Conservation (phyloP, 2,797 vertebrate genomes). For the Sebastiscus tertius region DNA sequence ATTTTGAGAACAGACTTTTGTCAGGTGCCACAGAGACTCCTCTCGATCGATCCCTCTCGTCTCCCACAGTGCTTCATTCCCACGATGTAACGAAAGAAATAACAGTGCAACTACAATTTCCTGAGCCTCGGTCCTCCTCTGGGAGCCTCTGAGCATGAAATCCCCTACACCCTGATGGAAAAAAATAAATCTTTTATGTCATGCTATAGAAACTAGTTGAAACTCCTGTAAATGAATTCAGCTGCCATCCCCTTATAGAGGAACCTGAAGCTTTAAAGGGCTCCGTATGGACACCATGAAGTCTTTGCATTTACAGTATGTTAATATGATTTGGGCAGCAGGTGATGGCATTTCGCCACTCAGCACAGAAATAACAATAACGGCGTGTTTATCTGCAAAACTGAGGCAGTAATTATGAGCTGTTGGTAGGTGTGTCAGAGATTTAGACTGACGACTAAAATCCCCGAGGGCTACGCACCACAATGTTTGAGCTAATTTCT, state of each 20-base stretch:
- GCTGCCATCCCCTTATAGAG: slow-evolving; percentile 1
- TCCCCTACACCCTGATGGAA: slow-evolving; percentile 31
- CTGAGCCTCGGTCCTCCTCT: slow-evolving; percentile 11
- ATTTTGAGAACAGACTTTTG: too few species aligned
- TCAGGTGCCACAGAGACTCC: background rate
- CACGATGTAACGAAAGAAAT: slow-evolving; percentile 27
- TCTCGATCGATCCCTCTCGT: background rate
- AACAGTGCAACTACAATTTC: slow-evolving; percentile 40
- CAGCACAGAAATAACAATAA: slow-evolving; percentile 1
- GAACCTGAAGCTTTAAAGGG: background rate
- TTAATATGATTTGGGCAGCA: background rate
- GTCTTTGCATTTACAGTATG: background rate
- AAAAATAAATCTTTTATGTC: slow-evolving; percentile 55
- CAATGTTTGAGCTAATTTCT: slow-evolving; percentile 69
- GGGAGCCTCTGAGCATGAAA: slow-evolving; percentile 48
- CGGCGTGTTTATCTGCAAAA: slow-evolving; percentile 16
- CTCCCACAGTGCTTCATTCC: background rate
- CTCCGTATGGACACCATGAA: background rate
- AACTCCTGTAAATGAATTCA: slow-evolving; percentile 4
- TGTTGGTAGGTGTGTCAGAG: slow-evolving; percentile 52
- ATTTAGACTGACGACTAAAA: slow-evolving; percentile 25
- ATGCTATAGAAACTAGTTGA: slow-evolving; percentile 14
- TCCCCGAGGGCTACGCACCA: slow-evolving; percentile 33
- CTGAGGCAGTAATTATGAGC: slow-evolving; percentile 54
- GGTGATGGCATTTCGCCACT: background rate